These are phyloP conservation scores for Phanerotoma sp. DNA, from an alignment of 2,888 invertebrate species.

Conservation along the genomic window DNA sequence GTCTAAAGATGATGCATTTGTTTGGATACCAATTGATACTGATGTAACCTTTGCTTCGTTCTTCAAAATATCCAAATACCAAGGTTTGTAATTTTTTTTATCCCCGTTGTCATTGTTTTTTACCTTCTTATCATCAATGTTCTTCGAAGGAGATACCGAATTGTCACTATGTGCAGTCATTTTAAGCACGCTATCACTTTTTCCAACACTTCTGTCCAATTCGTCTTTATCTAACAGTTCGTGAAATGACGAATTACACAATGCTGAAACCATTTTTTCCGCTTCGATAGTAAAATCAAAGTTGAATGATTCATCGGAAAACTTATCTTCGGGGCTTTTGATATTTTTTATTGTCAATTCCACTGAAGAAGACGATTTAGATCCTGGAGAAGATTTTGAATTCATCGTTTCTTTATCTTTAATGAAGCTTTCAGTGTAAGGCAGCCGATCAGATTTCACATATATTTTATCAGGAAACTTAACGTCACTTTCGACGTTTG, in stretches of 20 bases:
- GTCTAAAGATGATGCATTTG: no score
- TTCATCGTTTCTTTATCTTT: background rate
- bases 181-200: background rate
- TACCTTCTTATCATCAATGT: conserved; percentile 17
- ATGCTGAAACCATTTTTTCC: conserved; percentile 65
- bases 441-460: background rate
- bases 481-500: no score
- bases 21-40: conserved; percentile 42
- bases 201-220: background rate
- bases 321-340: conserved; percentile 41
- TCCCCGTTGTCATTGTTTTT: conserved; percentile 12
- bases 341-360: background rate
- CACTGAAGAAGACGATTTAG: background rate
- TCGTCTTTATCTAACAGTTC: conserved; percentile 41
- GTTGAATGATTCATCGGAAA: conserved; percentile 60
- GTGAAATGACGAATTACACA: conserved; percentile 59
- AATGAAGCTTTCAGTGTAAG: background rate
- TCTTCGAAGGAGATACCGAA: no score
- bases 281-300: conserved; percentile 65
- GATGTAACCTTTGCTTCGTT: background rate
- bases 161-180: no score
- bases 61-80: conserved; percentile 12
- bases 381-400: background rate
- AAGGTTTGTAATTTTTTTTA: conserved; percentile 6
- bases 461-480: conserved; percentile 6